Conservation (phyloP, 2,888 invertebrate species). For the Agrotis ipsilon region DNA sequence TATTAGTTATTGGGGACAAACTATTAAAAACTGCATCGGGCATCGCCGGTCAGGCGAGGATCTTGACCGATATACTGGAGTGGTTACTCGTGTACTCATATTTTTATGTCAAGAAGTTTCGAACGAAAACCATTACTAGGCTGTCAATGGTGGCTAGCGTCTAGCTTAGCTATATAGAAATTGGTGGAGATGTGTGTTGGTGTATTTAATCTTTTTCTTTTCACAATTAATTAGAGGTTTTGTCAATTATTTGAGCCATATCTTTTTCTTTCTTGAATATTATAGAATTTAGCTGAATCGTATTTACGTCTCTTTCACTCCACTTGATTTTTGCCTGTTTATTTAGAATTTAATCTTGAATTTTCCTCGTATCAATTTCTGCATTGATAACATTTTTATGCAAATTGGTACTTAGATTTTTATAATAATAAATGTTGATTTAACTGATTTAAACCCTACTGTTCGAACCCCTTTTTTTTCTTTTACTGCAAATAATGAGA, state of each 20-base stretch:
- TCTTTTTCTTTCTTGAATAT: not conserved
- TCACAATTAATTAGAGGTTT: not conserved
- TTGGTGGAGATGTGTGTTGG: constrained; percentile 1
- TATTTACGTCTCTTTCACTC: too few species aligned
- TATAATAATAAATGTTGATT: too few species aligned
- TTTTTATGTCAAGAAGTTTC: constrained; percentile 65
- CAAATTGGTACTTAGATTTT: too few species aligned
- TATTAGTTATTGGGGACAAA: constrained; percentile 46
- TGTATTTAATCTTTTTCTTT: not conserved
- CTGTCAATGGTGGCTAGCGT: constrained; percentile 53
- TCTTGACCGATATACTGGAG: constrained; percentile 75
- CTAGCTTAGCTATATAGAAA: constrained; percentile 13
- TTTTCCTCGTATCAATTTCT: too few species aligned
- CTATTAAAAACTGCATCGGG: constrained; percentile 61
- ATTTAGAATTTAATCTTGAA: too few species aligned
- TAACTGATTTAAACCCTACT: too few species aligned
- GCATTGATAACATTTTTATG: too few species aligned
- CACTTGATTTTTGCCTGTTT: too few species aligned
- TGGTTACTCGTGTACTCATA: constrained; percentile 72
- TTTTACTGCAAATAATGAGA: too few species aligned
- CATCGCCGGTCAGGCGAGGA: constrained; percentile 49
- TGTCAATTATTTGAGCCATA: not conserved
- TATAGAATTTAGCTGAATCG: too few species aligned
- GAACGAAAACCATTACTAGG: constrained; percentile 64
- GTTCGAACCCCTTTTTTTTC: too few species aligned